Evolutionary conservation across 2,888 invertebrate species (phyloP), one percentile per base, ranked within the genome.

Genomic region (Macaria notata): DNA sequence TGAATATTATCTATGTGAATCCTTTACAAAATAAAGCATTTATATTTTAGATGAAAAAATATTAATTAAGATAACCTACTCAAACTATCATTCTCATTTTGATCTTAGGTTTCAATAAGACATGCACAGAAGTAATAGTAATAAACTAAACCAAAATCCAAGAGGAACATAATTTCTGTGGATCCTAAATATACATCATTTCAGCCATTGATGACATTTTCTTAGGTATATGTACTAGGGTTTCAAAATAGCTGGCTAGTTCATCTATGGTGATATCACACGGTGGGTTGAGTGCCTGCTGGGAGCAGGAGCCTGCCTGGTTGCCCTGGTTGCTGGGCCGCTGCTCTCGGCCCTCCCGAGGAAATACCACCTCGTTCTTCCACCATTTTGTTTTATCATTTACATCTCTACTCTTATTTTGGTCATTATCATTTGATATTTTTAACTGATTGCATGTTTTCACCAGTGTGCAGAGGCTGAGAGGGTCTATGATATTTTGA

Each of bases 181-280:
- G 7, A 31, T 49, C 31, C 93, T 93, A 97, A 88, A 97, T 98
- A 83, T 98, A 98, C 98, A 98, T 98, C 98, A 98, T 98, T 92
- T 98, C 98, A 59, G 98, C 98, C 98, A 98, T 98, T 57, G 95
- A 94, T 48, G 98, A 98, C 98, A 98, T 98, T 86, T 98, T 98
- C 88, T 98, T 98, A 67, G 98, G 98, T 92, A 98, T 98, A 93
- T 98, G 96, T 68, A 98, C 97, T 90, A 97, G 95, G 63, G 97
- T 96, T 88, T 98, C 98, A 85, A 98, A 98, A 87, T 98, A 98
- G 83, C 97, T 96, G 62, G 98, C 98, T 72, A 98, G 92, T 89
- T 98, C 98, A 83, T 98, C 97, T 72, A 98, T 98, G 47, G 97
- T 97, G 51, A 97, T 94, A 92, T 98, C 98, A 86, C 95, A 95